A percentile compares a stretch with the other conserved stretches of the same genome.
Evolutionary conservation across 2,113 vertebrate species (phyloP).

Genomic region (Pluvianellus socialis): DNA sequence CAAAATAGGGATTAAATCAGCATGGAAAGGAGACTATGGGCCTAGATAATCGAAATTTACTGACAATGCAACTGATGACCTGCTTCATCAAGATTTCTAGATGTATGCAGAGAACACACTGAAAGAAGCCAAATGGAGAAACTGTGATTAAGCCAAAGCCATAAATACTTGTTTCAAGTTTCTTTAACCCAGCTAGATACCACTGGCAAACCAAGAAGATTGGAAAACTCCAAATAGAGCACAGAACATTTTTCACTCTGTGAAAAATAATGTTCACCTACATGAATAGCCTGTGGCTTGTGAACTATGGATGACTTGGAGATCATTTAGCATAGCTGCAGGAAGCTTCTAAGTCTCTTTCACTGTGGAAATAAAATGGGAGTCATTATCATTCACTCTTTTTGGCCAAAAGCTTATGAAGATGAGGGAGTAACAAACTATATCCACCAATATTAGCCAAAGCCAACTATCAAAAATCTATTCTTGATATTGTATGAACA

Average conservation of each 20-base stretch:
- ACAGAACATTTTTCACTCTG: background rate
- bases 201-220: background rate
- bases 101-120: background rate
- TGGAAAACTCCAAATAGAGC: background rate
- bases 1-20: background rate
- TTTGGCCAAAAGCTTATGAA: background rate
- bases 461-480: background rate
- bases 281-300: background rate
- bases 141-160: background rate
- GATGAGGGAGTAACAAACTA: background rate
- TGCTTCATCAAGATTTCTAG: background rate
- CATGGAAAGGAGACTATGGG: background rate
- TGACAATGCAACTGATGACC: background rate
- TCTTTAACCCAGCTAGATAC: background rate
- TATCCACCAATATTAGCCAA: background rate
- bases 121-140: background rate
- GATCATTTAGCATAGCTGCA: background rate
- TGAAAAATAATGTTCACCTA: background rate
- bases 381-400: background rate
- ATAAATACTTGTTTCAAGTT: background rate
- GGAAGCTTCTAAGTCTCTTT: background rate
- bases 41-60: background rate
- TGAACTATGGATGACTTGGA: background rate
- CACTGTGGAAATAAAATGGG: background rate
- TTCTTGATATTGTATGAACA: background rate